Base-by-base conservation (phyloP, 1,140 invertebrate species). In the Pogonognathellus flavescens region DNA sequence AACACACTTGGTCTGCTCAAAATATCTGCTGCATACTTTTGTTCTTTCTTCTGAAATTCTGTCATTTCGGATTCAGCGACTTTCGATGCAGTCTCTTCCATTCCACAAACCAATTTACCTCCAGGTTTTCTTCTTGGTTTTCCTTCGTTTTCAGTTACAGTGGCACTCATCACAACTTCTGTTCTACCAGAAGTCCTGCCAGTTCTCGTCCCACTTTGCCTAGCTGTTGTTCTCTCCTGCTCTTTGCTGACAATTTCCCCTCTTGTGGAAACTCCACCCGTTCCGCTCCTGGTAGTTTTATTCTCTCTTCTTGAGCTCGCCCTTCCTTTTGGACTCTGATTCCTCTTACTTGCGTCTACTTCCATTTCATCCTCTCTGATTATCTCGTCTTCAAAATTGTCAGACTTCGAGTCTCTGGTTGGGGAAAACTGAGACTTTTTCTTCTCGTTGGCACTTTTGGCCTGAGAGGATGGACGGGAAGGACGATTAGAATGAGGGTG, bases 1-100 rank as follows among this genome's bases (percentile, higher is more conserved):
- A 88, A 86, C 3, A 88, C 87, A 31, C 80, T 83, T 0, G 86
- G 87, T 25, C 87, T 66, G 60, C 84, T 87, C 22, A 88, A 70
- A 49, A 88, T 88, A 50, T 88, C 87, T 1, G 84, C 82, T 22
- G 86, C 87, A 66, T 88, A 86, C 82, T 88, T 88, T 49, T 88
- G 16, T 25, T 81, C 55, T 81, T 85, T 84, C 7, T 52, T 87
- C 60, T 62, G 60, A 11, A 72, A 57, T 18, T 59, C 84, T 82
- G 80, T 41, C 50, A 53, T 22, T 80, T 62, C 57, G 49, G 31
- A 50, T 66, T 52, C 20, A 55, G 62, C 20, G 5, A 20, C 82
- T 83, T 10, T 86, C 57, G 55, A 18, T 55, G 53, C 22, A 5
- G 82, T 25, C 82, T 62, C 84, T 49, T 81, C 76, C n/a, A 49